Evolutionary conservation across 2,888 invertebrate genomes (phyloP).

Genomic region (Catocala nupta): DNA sequence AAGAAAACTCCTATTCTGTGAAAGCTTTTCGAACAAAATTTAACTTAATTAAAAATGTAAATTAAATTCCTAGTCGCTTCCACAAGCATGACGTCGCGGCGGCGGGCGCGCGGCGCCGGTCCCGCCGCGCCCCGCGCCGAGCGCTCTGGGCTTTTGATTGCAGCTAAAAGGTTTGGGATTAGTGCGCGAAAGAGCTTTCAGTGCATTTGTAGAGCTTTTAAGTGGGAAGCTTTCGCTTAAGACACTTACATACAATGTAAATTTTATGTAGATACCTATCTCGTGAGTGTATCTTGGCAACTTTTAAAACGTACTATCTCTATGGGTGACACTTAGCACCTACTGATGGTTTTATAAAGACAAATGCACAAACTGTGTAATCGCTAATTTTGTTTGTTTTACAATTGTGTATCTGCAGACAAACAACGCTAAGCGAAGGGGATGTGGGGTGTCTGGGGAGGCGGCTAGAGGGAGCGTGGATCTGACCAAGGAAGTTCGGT

Average conservation of each 20-base stretch:
- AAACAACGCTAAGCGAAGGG: constrained; percentile 68
- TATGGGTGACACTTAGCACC: constrained; percentile 38
- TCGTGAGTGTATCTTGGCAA: constrained; percentile 59
- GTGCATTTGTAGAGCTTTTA: constrained; percentile 88
- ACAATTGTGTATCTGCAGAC: constrained; percentile 58
- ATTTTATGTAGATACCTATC: constrained; percentile 79
- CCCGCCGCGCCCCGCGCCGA: constrained; percentile 59
- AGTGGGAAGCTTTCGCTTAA: constrained; percentile 88
- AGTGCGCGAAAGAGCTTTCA: constrained; percentile 88
- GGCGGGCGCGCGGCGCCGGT: constrained; percentile 15
- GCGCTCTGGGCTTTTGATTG: constrained; percentile 87
- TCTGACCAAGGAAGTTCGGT: constrained; percentile 84
- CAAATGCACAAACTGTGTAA: constrained; percentile 28
- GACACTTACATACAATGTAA: constrained; percentile 87
- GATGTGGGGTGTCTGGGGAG: constrained; percentile 61
- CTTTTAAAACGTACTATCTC: constrained; percentile 39
- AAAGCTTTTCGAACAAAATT: constrained; percentile 87
- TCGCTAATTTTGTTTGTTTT: constrained; percentile 51
- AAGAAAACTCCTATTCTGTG: constrained; percentile 87
- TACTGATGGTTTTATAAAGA: constrained; percentile 26
- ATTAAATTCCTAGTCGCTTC: constrained; percentile 87
- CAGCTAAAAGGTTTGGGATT: constrained; percentile 88
- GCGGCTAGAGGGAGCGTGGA: constrained; percentile 63
- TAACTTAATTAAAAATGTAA: constrained; percentile 88
- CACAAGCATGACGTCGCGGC: constrained; percentile 82